Base-by-base conservation (phyloP, 2,888 invertebrate genomes). In the Drosophila multiciliata region DNA sequence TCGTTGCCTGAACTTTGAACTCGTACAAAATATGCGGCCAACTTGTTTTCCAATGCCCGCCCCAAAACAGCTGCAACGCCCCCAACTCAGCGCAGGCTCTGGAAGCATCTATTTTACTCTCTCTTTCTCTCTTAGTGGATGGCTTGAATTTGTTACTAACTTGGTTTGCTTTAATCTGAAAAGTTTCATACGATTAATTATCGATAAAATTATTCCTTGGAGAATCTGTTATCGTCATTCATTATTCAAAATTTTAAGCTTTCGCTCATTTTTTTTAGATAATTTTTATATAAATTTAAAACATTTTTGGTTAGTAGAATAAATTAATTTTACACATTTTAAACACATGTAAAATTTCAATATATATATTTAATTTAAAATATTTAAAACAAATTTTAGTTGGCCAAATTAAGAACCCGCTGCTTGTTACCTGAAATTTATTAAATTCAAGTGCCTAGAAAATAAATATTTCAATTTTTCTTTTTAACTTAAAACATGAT, bases 1-100 rank as follows among this genome's bases (percentile, higher is more conserved):
- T 73, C 82, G 78, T 52, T 67, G 67, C 61, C 79, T 86, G 89
- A 86, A 86, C 85, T 87, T 80, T 86, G 86, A 87, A 82, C 84
- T 84, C 75, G 57, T 62, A 86, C 88, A 86, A 85, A 88, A 85
- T 85, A 85, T 85, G 84, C 84, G 86, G 86, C 86, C 81, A 85
- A 88, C 88, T 85, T 85, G 84, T 85, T 85, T 82, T 69, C 38
- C 76, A 61, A 57, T 69, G 63, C 83, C 75, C 86, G 80, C 83
- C 85, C 84, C 83, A 78, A 75, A 75, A 68, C 70, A 73, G 73
- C 76, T 80, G 85, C 69, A 83, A 88, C 84, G 86, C 84, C 88
- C 84, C 83, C 86, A 83, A 85, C 76, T 74, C 70, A 62, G 69
- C 66, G 62, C 66, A 65, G 59, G 45, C 66, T 48, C 52, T 20